Conservation (phyloP, 2,113 vertebrate species). For the Entomyzon cyanotis region DNA sequence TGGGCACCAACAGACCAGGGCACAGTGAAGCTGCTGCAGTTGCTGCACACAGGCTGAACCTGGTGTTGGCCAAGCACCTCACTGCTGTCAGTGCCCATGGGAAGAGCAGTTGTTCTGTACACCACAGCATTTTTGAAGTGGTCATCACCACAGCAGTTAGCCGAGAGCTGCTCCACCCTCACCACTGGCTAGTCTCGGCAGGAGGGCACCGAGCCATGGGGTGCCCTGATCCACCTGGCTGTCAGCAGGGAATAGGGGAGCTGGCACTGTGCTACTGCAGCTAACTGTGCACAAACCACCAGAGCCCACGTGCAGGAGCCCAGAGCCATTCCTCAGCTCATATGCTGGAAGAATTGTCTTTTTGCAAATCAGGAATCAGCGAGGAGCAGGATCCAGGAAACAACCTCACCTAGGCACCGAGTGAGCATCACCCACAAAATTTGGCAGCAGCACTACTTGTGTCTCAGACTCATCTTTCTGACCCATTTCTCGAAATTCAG, state of each 20-base stretch:
- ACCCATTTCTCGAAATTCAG: not conserved
- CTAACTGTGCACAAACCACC: too few relatives aligned
- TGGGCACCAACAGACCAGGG: fast-evolving
- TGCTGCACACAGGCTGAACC: not conserved
- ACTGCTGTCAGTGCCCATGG: fast-evolving
- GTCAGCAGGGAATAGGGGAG: fast-evolving
- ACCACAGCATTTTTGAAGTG: not conserved
- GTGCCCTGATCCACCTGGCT: fast-evolving
- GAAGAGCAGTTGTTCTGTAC: not conserved
- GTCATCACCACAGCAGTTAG: not conserved
- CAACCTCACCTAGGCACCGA: not conserved
- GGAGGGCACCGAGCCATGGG: not conserved
- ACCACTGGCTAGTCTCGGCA: not conserved
- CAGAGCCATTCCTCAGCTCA: not conserved
- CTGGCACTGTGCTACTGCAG: not conserved
- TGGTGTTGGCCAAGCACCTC: not conserved
- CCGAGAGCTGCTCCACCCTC: not conserved
- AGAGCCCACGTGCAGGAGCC: not conserved
- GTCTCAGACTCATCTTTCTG: not conserved
- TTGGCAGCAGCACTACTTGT: fast-evolving
- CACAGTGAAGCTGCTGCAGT: not conserved
- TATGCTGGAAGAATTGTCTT: too few relatives aligned
- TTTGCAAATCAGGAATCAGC: not conserved
- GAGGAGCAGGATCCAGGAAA: not conserved
- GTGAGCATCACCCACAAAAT: fast-evolving